These are phyloP conservation scores for Uropetala carovei DNA, from an alignment of 2,888 invertebrate genomes.

Conservation along the genomic window DNA sequence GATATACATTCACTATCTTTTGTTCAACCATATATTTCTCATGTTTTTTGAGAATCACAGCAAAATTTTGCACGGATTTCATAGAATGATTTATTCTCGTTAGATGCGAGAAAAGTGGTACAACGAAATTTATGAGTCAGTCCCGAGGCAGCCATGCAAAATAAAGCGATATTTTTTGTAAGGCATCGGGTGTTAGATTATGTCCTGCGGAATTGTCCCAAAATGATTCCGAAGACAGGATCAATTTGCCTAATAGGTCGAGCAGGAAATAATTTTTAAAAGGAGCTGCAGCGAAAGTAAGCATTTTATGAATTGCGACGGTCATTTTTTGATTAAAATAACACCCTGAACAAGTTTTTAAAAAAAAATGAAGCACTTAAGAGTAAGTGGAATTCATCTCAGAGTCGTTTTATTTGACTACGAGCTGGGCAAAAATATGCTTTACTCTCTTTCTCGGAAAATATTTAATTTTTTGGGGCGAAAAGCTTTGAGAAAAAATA, in stretches of 20 bases:
- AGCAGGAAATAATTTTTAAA: not conserved
- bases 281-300: not conserved
- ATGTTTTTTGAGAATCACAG: no score
- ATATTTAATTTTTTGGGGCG: no score
- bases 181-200: not conserved
- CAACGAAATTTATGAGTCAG: not conserved
- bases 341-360: not conserved
- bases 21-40: no score
- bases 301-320: slow-evolving; percentile 21
- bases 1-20: no score
- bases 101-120: not conserved
- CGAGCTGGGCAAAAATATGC: not conserved
- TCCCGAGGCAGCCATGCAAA: not conserved
- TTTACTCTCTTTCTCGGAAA: not conserved
- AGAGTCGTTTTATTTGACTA: not conserved
- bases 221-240: not conserved
- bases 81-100: not conserved
- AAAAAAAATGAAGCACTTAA: not conserved
- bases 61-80: not conserved
- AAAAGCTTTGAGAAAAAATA: no score
- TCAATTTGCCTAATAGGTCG: slow-evolving; percentile 13
- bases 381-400: slow-evolving; percentile 28
- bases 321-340: slow-evolving; percentile 11
- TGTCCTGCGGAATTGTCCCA: not conserved
- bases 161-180: not conserved